Percentiles rank a stretch among this genome's conserved stretches.
These are phyloP conservation scores for Ibidorhyncha struthersii DNA, from an alignment of 2,113 vertebrate genomes.

Conservation along the genomic window DNA sequence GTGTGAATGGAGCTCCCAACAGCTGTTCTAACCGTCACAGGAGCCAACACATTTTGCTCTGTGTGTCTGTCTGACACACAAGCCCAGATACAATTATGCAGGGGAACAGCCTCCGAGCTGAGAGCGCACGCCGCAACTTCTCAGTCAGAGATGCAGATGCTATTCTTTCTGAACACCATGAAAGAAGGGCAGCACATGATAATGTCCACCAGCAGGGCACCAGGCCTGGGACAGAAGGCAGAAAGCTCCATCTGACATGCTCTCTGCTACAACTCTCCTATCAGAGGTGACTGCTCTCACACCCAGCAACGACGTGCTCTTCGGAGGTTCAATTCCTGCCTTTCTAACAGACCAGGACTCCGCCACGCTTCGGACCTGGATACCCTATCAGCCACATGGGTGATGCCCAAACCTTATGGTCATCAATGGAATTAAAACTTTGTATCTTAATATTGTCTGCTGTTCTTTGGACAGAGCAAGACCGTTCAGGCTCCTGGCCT, in stretches of 20 bases:
- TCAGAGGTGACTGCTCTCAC: background rate
- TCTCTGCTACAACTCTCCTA: background rate
- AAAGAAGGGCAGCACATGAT: background rate
- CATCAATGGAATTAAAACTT: background rate
- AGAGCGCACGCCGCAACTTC: accelerated
- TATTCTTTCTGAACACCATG: background rate
- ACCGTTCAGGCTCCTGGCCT: accelerated
- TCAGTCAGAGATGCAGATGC: accelerated
- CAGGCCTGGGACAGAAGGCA: background rate
- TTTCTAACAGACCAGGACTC: background rate
- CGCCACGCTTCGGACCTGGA: background rate
- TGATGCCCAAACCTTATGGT: background rate
- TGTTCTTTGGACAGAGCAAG: background rate
- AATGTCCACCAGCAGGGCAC: accelerated
- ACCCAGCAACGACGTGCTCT: accelerated
- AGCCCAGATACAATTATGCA: background rate
- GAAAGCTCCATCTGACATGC: background rate
- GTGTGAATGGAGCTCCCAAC: background rate
- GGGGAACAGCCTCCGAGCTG: accelerated
- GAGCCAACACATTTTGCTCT: accelerated
- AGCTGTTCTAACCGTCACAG: background rate
- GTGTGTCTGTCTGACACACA: background rate
- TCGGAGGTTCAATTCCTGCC: background rate
- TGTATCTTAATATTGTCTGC: background rate
- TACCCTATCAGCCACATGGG: accelerated